Evolutionary conservation across 2,113 vertebrate genomes (phyloP).

Genomic region (western clawed frog (Xenopus tropicalis)): DNA sequence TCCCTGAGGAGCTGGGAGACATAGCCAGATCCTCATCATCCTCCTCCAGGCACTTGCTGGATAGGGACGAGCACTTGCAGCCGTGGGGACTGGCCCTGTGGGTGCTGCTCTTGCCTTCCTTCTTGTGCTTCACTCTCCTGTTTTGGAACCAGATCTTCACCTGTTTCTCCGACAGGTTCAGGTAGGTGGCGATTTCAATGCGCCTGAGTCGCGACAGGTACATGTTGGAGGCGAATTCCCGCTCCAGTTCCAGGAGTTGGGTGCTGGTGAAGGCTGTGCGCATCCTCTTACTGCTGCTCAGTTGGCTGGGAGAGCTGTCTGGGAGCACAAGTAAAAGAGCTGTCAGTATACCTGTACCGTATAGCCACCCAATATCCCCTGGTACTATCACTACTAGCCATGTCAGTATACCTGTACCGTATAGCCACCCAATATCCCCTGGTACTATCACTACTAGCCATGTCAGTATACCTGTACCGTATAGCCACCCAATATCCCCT

Average conservation of each 20-base stretch:
- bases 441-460: no score
- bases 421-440: not conserved
- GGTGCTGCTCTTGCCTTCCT: conserved; percentile 87
- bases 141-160: conserved; percentile 99
- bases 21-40: conserved; percentile 75
- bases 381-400: no score
- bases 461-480: no score
- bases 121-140: conserved; percentile 97
- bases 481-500: not conserved
- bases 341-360: no score
- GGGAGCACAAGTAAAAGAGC: conserved; percentile 35
- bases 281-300: conserved; percentile 97
- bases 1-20: conserved; percentile 89
- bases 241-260: conserved; percentile 94
- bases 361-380: not conserved
- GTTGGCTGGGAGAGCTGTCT: conserved; percentile 84
- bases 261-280: conserved; percentile 98
- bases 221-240: conserved; percentile 98
- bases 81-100: conserved; percentile 70
- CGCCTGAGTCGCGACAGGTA: conserved; percentile 95
- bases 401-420: no score
- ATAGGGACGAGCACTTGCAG: conserved; percentile 91
- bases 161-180: conserved; percentile 98
- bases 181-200: conserved; percentile 98
- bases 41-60: conserved; percentile 85